A percentile compares a stretch with the other conserved stretches of the same genome.
Conservation (phyloP, 2,888 invertebrate species). For the Dione juno region DNA sequence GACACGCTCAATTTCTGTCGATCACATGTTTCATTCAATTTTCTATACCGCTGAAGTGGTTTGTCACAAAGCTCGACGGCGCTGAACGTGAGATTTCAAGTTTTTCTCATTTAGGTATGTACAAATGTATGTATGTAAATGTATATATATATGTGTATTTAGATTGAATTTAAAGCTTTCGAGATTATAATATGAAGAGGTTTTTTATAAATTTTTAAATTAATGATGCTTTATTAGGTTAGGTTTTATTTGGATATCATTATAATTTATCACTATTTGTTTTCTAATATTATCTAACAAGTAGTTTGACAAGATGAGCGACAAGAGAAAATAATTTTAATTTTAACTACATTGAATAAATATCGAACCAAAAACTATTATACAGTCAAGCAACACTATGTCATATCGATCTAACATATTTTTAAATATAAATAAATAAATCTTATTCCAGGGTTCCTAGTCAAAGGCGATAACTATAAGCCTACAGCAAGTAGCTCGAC, state of each 20-base stretch:
- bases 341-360: not conserved
- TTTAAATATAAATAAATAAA: not conserved
- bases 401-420: not conserved
- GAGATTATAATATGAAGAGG: not conserved
- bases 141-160: not conserved
- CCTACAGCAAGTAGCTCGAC: constrained; percentile 25
- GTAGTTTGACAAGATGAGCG: too few species aligned
- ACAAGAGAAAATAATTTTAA: too few species aligned
- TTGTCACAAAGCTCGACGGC: constrained; percentile 28
- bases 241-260: too few species aligned
- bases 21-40: constrained; percentile 38
- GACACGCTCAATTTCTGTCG: constrained; percentile 36
- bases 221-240: too few species aligned
- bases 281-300: too few species aligned
- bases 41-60: constrained; percentile 30
- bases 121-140: not conserved
- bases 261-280: too few species aligned
- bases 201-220: too few species aligned
- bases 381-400: not conserved
- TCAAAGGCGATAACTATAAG: constrained; percentile 29
- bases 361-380: not conserved
- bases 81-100: constrained; percentile 32
- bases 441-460: not conserved
- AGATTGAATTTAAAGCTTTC: not conserved
- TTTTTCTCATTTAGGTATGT: constrained; percentile 15